These are phyloP conservation scores for Sphinx pinastri DNA, from an alignment of 2,888 invertebrate species.

Conservation along the genomic window DNA sequence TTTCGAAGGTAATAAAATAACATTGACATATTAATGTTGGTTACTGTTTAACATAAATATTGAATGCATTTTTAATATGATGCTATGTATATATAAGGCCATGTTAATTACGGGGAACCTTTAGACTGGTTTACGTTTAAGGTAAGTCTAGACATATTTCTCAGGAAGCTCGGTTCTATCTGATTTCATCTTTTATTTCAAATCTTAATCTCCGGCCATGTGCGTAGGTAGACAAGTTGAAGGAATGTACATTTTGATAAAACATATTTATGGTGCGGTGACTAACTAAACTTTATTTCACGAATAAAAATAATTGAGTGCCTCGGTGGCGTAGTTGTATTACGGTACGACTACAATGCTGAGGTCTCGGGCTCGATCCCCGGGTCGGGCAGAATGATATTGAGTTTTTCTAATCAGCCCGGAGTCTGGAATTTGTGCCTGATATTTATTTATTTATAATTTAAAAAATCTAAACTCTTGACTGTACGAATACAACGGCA, in stretches of 20 bases:
- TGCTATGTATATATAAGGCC: neutral
- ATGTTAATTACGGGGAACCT: neutral
- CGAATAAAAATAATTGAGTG: neutral
- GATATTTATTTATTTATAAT: no score
- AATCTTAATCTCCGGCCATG: conserved; percentile 8
- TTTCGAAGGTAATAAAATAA: neutral
- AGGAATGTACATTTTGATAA: conserved; percentile 15
- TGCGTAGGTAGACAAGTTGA: conserved; percentile 18
- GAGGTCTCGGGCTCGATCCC: no score
- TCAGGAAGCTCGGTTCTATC: conserved; percentile 5
- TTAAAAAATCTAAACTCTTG: no score
- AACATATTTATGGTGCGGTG: conserved; percentile 9
- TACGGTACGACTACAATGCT: no score
- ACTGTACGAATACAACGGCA: no score
- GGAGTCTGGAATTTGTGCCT: no score
- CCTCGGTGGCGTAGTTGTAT: no score
- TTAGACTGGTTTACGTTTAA: conserved; percentile 16
- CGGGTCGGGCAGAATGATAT: no score
- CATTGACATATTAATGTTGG: neutral
- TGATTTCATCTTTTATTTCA: conserved; percentile 16
- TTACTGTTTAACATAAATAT: neutral
- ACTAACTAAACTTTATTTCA: conserved; percentile 14
- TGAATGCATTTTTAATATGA: neutral
- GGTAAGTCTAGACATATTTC: conserved; percentile 17
- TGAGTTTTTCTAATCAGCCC: no score